Base-by-base conservation (phyloP, 35 echinoderm and acorn worm genomes). In the Eucidaris tribuloides region DNA sequence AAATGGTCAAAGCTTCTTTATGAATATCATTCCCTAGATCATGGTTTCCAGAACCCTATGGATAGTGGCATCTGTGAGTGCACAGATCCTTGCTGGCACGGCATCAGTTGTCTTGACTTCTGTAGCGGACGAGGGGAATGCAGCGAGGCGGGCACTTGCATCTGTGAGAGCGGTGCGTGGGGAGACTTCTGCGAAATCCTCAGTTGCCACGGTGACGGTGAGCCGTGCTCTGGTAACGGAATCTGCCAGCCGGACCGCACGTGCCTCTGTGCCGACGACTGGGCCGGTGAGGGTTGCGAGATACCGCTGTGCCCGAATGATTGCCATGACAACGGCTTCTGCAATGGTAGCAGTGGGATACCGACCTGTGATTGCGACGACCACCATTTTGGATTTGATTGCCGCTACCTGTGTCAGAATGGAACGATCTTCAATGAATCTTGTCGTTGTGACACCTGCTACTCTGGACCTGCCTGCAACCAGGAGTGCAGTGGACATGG, bases 1-100 rank as follows among this genome's bases (percentile, higher is more conserved):
- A n/a, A n/a, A n/a, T n/a, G n/a, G n/a, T n/a, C n/a, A n/a, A n/a
- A n/a, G n/a, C n/a, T 52, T 52, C 48, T 11, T 52, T 52, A 9
- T n/a, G n/a, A 52, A 52, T 52, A 11, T n/a, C 9, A 11, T n/a
- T n/a, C n/a, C 48, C 48, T 11, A 46, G 79, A 90, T 34, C 50
- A 90, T 79, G 87, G 93, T 7, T 61, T 52, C 35, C 93, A 96
- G 45, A 59, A 79, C 39, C 93, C 93, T 35, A 78, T 80, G 68
- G 84, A 96, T 43, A 96, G 93, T 87, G 93, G 93, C 11, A 62
- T 87, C 15, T 96, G 93, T 49, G 9, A 62, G 40, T 96, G 93
- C 71, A 95, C 87, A 18, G 65, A 90, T 72, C 79, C 68, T 15
- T 90, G 93, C 38, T 96, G 93, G 93, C 93, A 96, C 79, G 93